Percentiles rank a stretch among this genome's conserved stretches.
Conservation (phyloP, 2,797 vertebrate genomes). For the Prunella strophiata region DNA sequence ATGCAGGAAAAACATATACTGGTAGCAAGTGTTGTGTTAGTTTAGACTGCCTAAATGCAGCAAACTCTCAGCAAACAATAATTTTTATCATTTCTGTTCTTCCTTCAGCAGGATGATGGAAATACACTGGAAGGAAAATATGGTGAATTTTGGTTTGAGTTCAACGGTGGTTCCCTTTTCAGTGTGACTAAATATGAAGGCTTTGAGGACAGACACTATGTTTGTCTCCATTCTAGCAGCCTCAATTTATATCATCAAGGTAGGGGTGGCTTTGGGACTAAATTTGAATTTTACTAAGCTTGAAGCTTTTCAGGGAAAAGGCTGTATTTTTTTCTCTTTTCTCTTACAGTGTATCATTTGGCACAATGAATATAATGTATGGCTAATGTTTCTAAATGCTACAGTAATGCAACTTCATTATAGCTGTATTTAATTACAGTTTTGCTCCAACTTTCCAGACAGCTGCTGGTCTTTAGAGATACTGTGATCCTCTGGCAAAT, state of each 20-base stretch:
- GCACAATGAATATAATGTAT: background rate
- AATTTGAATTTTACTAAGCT: background rate
- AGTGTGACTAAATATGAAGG: constrained; percentile 94
- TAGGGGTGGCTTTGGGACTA: constrained; percentile 55
- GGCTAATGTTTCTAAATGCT: background rate
- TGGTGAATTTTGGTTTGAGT: constrained; percentile 95
- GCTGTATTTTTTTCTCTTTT: background rate
- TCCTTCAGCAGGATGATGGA: constrained; percentile 84
- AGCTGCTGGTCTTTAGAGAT: background rate
- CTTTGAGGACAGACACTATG: constrained; percentile 92
- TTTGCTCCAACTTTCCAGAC: background rate
- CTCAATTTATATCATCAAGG: constrained; percentile 95
- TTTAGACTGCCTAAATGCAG: background rate
- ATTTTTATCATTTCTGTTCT: background rate
- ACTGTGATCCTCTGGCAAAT: background rate
- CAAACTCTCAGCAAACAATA: background rate
- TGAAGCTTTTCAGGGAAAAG: background rate
- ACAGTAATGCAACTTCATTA: background rate
- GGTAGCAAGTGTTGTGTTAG: background rate
- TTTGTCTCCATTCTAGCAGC: constrained; percentile 91
- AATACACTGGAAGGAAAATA: constrained; percentile 85
- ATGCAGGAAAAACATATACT: background rate
- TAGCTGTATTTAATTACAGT: background rate
- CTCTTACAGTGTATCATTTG: background rate
- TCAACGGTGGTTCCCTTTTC: constrained; percentile 89